These are phyloP conservation scores for Chydorus sphaericus DNA, from an alignment of 2,888 invertebrate genomes.

Conservation along the genomic window DNA sequence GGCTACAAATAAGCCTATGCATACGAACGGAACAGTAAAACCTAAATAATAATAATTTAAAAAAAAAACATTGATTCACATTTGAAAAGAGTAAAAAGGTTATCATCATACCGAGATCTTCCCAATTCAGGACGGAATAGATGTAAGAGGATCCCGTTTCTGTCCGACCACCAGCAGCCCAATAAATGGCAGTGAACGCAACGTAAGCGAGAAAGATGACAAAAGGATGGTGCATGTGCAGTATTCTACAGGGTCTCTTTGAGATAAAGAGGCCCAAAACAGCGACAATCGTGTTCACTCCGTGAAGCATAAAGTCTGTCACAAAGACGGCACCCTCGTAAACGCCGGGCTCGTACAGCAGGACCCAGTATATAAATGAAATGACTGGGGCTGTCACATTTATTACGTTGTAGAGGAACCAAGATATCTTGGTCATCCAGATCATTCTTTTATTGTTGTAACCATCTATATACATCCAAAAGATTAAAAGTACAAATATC, in stretches of 20 bases:
- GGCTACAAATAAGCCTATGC: neutral
- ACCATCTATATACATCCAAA: neutral
- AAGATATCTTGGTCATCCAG: conserved; percentile 42
- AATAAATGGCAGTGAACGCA: conserved; percentile 55
- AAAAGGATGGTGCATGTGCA: conserved; percentile 27
- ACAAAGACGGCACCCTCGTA: conserved; percentile 55
- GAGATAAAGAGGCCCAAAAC: conserved; percentile 53
- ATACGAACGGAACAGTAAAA: neutral
- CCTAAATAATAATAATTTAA: conserved; percentile 57
- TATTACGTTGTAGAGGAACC: conserved; percentile 51
- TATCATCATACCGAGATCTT: conserved; percentile 53
- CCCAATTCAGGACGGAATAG: conserved; percentile 55
- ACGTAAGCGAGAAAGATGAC: conserved; percentile 22
- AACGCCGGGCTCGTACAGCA: conserved; percentile 57
- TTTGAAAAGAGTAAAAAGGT: conserved; percentile 45
- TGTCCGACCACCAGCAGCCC: conserved; percentile 51
- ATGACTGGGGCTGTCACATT: conserved; percentile 55
- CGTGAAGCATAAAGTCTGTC: conserved; percentile 51
- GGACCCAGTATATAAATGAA: conserved; percentile 58
- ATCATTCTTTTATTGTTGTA: conserved; percentile 25
- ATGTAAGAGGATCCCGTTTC: conserved; percentile 47
- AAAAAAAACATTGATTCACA: conserved; percentile 22
- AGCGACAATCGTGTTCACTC: conserved; percentile 57
- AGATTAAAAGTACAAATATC: too few species aligned
- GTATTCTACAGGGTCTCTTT: conserved; percentile 51